These are phyloP conservation scores for Lasioglossum marginatum DNA, from an alignment of 2,888 invertebrate genomes.

Conservation along the genomic window DNA sequence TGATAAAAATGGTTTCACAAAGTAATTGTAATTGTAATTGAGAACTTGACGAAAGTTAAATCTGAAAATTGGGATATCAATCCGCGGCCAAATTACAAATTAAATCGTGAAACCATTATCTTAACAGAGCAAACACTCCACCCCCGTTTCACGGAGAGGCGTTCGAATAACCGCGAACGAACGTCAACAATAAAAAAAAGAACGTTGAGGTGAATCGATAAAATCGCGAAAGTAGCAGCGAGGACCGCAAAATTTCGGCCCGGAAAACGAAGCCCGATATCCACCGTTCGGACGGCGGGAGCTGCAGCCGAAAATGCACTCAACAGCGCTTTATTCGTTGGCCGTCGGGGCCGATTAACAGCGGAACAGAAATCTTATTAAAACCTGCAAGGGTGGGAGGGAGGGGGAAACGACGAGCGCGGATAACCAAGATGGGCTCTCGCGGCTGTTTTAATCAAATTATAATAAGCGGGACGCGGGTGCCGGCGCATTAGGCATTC, in stretches of 20 bases:
- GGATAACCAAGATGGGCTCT: slow-evolving; percentile 58
- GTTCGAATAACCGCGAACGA: background rate
- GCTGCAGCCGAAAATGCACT: slow-evolving; percentile 53
- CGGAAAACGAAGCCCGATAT: background rate
- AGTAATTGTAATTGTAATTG: too few species aligned
- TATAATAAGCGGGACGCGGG: slow-evolving; percentile 75
- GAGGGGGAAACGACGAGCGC: slow-evolving; percentile 29
- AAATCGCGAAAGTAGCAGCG: background rate
- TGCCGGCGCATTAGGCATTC: slow-evolving; percentile 69
- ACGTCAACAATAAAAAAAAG: background rate
- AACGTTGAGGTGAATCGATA: background rate
- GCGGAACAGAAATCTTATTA: slow-evolving; percentile 69
- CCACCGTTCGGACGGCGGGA: background rate
- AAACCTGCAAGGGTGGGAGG: slow-evolving; percentile 44
- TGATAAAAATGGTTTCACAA: background rate
- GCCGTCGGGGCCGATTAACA: slow-evolving; percentile 61
- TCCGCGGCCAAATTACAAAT: background rate
- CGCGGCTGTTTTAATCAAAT: slow-evolving; percentile 73
- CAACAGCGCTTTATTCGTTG: slow-evolving; percentile 52
- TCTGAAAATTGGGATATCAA: background rate
- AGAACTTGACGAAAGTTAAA: background rate
- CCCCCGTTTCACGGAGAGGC: fast-evolving
- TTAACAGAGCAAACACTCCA: background rate
- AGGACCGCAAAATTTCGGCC: background rate
- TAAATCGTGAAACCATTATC: background rate